These are phyloP conservation scores for Sitophilus oryzae DNA, from an alignment of 1,140 invertebrate species.

Conservation along the genomic window DNA sequence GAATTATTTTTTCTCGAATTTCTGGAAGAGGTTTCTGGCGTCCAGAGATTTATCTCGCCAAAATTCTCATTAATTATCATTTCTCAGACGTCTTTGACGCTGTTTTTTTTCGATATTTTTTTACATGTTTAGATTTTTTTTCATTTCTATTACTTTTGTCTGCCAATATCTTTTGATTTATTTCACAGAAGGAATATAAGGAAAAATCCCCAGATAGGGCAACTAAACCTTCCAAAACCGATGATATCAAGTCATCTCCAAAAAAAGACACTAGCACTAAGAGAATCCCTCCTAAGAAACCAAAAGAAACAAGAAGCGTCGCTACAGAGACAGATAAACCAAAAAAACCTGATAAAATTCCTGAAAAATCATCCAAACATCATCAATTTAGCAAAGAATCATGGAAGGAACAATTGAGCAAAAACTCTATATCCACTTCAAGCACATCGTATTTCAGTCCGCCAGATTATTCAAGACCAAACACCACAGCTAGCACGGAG, in stretches of 20 bases:
- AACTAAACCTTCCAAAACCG: not conserved
- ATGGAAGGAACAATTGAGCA: constrained; percentile 37
- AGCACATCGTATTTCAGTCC: constrained; percentile 41
- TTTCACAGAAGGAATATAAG: constrained; percentile 10
- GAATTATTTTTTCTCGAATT: no score
- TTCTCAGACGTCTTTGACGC: no score
- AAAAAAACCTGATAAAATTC: not conserved
- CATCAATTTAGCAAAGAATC: constrained; percentile 10
- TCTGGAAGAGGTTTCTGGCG: no score
- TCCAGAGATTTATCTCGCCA: no score
- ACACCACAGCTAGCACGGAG: constrained; percentile 12
- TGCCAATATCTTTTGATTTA: no score
- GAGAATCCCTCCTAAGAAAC: not conserved
- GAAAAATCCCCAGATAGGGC: not conserved
- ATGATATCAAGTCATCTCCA: not conserved
- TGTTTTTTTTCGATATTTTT: no score
- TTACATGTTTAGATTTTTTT: no score
- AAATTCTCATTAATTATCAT: no score
- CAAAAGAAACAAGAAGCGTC: constrained; percentile 14
- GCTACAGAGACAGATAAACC: constrained; percentile 16
- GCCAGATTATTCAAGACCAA: constrained; percentile 30
- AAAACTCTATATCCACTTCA: constrained; percentile 31
- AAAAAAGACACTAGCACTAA: not conserved
- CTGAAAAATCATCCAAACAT: constrained; percentile 1
- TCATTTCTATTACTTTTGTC: no score